Base-by-base conservation (phyloP, 2,888 invertebrate species). In the Drosophila diplacantha region DNA sequence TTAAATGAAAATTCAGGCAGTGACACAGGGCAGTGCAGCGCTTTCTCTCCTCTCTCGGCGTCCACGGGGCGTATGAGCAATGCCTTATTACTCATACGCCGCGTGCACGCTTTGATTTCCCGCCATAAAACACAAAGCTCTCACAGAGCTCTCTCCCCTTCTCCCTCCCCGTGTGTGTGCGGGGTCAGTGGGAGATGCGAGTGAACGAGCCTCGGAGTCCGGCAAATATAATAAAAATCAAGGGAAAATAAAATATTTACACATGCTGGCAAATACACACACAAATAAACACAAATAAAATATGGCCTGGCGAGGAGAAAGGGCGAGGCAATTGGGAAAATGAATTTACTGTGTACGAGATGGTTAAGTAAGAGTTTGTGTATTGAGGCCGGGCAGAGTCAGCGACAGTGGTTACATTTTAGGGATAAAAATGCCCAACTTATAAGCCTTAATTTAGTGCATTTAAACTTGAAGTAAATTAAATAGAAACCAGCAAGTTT, bases 191-290 rank as follows among this genome's bases (percentile, higher is more conserved):
- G 49, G 76, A 70, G 64, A 69, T 77, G 63, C 67, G 53, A 58
- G 56, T 64, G 69, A 58, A 62, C 64, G 51, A 74, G 56, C 41
- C 14, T 22, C 37, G 41, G 38, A 47, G 47, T 52, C 61, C 51
- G 53, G 56, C 68, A 81, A 81, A 78, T 69, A 79, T 81, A 74
- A 81, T 78, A 81, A 78, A 78, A 78, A 76, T 79, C 74, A 79
- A 75, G 76, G 74, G 68, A 74, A 72, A 79, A 81, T 81, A 66
- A 76, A 79, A 78, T 78, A 81, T 81, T 81, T 81, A 79, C 77
- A 79, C 77, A 78, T 63, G 68, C 75, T 46, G 44, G 44, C 44
- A 46, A 29, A 58, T 35, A 65, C 77, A 80, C 72, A 38, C 20
- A 38, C 14, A 77, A 78, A 80, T 70, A 80, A 79, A 76, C 53